Conservation (phyloP, 2,888 invertebrate species). For the Thumatha senex region DNA sequence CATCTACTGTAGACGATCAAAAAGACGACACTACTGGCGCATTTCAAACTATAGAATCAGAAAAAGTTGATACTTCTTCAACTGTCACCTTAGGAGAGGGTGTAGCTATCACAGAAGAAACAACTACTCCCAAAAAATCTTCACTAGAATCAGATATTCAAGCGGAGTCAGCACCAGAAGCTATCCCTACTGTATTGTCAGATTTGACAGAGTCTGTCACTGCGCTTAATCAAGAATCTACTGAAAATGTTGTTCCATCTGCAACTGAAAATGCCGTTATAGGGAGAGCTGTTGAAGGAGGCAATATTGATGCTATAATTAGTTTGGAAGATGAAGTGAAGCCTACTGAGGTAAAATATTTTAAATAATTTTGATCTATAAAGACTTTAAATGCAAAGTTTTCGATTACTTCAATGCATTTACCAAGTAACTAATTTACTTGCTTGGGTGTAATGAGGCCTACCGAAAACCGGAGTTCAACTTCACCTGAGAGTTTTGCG, state of each 20-base stretch:
- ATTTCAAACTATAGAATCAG: conserved; percentile 7
- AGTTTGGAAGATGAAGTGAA: conserved; percentile 61
- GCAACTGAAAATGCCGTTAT: conserved; percentile 33
- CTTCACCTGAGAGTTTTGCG: too few relatives aligned
- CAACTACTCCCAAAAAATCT: neutral
- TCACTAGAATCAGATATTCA: neutral
- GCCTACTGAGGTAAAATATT: conserved; percentile 51
- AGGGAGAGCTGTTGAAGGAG: too few relatives aligned
- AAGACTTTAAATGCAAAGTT: too few relatives aligned
- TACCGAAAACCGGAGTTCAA: too few relatives aligned
- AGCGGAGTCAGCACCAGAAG: conserved; percentile 15
- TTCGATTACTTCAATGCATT: too few relatives aligned
- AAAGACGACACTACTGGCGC: neutral
- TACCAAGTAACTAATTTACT: too few relatives aligned
- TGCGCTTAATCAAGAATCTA: neutral
- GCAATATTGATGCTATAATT: conserved; percentile 43
- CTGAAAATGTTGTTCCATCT: conserved; percentile 2
- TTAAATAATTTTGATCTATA: neutral
- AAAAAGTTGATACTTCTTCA: conserved; percentile 14
- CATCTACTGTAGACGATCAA: neutral
- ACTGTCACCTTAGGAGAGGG: conserved; percentile 14
- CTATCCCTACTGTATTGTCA: neutral
- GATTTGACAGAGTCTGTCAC: neutral
- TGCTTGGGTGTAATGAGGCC: too few relatives aligned
- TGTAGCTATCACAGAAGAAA: conserved; percentile 8